Conservation (phyloP, 2,113 vertebrate species). For the Quiscalus mexicanus region DNA sequence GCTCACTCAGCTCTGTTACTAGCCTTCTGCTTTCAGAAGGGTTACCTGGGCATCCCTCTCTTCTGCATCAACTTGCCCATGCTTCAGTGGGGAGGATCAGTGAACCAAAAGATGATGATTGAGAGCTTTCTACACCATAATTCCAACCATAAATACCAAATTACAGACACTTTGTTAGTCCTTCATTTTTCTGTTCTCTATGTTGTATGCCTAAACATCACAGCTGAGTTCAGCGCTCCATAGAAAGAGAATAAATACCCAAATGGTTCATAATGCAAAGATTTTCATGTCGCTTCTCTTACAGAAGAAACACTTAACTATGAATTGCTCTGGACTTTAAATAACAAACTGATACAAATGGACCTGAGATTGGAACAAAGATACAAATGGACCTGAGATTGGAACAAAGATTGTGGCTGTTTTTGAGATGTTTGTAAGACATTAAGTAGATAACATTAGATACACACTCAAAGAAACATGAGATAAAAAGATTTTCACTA, state of each 20-base stretch:
- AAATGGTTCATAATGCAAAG: background rate
- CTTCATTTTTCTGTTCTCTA: background rate
- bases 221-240: background rate
- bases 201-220: background rate
- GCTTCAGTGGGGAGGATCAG: background rate
- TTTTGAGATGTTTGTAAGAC: background rate
- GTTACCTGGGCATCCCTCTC: background rate
- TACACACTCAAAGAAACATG: background rate
- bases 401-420: background rate
- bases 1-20: background rate
- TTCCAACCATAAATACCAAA: background rate
- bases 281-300: background rate
- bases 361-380: background rate
- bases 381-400: background rate
- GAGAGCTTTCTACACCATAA: background rate
- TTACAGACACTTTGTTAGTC: background rate
- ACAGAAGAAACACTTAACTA: background rate
- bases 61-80: background rate
- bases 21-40: background rate
- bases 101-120: background rate
- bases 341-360: background rate
- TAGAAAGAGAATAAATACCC: background rate
- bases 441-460: background rate
- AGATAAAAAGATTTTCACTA: background rate
- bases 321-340: background rate